A percentile compares a stretch with the other conserved stretches of the same genome.
Evolutionary conservation across 2,888 invertebrate species (phyloP).

Genomic region (Pyrrhosoma nymphula): DNA sequence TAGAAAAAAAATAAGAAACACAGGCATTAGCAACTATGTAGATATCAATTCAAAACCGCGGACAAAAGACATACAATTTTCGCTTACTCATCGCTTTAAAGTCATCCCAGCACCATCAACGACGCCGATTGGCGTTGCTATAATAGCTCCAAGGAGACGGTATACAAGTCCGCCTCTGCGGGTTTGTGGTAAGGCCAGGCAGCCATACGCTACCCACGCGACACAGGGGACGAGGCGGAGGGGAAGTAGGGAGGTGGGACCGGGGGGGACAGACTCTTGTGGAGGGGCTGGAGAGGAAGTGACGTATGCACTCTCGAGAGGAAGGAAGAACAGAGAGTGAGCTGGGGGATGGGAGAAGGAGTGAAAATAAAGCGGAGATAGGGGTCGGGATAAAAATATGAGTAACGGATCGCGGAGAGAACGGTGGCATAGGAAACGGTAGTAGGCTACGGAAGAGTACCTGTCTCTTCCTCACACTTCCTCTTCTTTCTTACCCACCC

Average conservation of each 20-base stretch:
- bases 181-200: background rate
- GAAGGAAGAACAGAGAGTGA: background rate
- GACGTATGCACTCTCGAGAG: background rate
- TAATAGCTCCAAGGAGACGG: background rate
- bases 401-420: constrained; percentile 47
- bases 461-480: background rate
- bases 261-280: background rate
- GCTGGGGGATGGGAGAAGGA: background rate
- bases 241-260: background rate
- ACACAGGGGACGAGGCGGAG: background rate
- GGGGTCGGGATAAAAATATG: constrained; percentile 61
- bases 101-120: background rate
- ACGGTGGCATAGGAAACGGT: constrained; percentile 37
- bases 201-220: background rate
- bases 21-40: too few species aligned
- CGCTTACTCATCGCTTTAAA: too few species aligned
- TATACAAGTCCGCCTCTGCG: background rate
- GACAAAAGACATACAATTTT: too few species aligned
- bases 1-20: too few species aligned
- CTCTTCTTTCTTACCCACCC: background rate
- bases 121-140: background rate
- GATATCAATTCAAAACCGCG: too few species aligned
- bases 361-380: constrained; percentile 32
- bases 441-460: constrained; percentile 36
- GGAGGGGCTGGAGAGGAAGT: background rate